Evolutionary conservation across 1,140 invertebrate genomes (phyloP), one percentile per base, ranked within the genome.

Genomic region (Magallana ariakensis): DNA sequence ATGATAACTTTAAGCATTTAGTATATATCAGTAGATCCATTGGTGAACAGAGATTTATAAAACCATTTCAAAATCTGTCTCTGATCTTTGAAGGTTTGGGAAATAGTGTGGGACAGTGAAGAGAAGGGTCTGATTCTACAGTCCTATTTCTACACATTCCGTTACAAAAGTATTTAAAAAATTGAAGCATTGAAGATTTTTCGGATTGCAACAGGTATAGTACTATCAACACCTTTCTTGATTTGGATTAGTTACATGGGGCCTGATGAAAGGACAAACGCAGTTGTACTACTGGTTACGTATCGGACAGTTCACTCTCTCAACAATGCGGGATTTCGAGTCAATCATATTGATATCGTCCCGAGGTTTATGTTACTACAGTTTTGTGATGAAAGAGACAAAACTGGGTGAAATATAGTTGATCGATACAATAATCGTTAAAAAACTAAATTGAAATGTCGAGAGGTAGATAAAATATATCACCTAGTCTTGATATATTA

Each of bases 331-430:
- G 97, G 97, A 81, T 98, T 90, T 93, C 97, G 97, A 92, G 97
- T 97, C 7, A 98, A 98, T 94, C 97, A 97, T 92, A 93, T 98
- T 91, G 97, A 98, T 92, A 96, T 98, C 88, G 97, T 97, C 10
- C 97, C 97, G 19, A 96, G 96, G 90, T 94, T 92, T 54, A 91
- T 19, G 22, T 46, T 46, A 0, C 33, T 4, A 46, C 33, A 46
- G 33, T 46, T 46, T 46, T 46, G 33, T 46, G 33, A 46, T 46
- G 33, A 46, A 46, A 4, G 1, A 46, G 33, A 46, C 33, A 46
- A 46, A 46, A 46, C 33, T 46, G 33, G 33, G 33, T 46, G 33
- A 46, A 46, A 4, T 5, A 46, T 46, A 46, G 5, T 4, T 46
- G 33, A 46, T 46, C 33, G 33, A 46, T 46, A 46, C 33, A 46